Evolutionary conservation across 1,140 invertebrate species (phyloP), one percentile per base, ranked within the genome.

Genomic region (Ips typographus): DNA sequence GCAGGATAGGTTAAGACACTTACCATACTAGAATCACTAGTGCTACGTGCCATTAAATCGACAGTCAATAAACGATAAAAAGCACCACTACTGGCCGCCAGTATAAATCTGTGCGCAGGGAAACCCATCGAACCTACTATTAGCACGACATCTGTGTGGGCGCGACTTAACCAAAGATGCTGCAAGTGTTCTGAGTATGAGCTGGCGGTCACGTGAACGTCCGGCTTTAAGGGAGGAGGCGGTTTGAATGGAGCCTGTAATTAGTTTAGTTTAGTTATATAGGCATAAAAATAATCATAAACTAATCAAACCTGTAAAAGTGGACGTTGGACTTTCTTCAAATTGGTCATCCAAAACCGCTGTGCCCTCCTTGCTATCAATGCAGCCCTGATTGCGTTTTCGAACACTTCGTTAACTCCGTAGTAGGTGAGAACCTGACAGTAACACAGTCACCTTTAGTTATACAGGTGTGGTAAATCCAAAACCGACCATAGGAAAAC

Each of bases 311-410:
- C 90, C 85, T 94, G 93, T 60, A 94, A 80, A n/a, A 94, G 80
- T n/a, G 94, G 94, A 70, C 92, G 84, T 79, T 95, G 91, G 3
- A 97, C 93, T 75, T 91, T 89, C 78, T 96, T 96, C 53, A 98
- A 82, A 80, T 96, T 96, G 3, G 94, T 94, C 89, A 95, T 96
- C 94, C 94, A 97, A 79, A 98, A 97, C 52, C 94, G 83, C 75
- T 96, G 92, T 76, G 94, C 92, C 36, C 94, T 83, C 39, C 94
- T 84, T 1, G 94, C 91, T 68, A 96, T 91, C 2, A 98, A 84
- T 0, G 95, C 94, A 1, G 94, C 93, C 67, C 95, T 83, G 61
- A 96, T 95, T 1, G 94, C 93, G 83, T 98, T 98, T 77, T 96
- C 93, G 79, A 93, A 93, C 0, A 97, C 93, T 80, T 96, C 93